A percentile compares a stretch with the other conserved stretches of the same genome.
phyloP scores from a whole-genome alignment of 2,113 vertebrate genomes.

The Urocynchramus pylzowi region DNA sequence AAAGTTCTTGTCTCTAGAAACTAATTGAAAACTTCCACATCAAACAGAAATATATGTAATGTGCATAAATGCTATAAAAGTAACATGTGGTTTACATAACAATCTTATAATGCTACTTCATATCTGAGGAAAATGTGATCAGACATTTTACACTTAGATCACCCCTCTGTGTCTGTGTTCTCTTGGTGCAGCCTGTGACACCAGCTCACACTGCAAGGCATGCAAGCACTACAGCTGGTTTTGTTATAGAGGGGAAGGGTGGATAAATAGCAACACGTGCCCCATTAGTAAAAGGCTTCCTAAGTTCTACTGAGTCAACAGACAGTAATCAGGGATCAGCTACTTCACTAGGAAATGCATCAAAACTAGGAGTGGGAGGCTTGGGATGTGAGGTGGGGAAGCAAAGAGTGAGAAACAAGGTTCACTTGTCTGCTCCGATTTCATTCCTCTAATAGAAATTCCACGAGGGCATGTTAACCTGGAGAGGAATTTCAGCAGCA shows the following conservation, averaged over 20 bases:
- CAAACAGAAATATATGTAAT: neutral
- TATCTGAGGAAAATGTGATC: neutral
- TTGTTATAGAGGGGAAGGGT: neutral
- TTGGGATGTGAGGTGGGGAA: neutral
- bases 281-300: neutral
- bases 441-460: neutral
- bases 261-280: neutral
- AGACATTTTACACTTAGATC: neutral
- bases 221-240: neutral
- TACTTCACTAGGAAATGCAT: neutral
- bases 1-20: neutral
- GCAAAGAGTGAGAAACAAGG: neutral
- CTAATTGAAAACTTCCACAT: conserved; percentile 2
- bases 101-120: neutral
- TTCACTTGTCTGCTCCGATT: neutral
- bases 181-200: neutral
- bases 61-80: neutral
- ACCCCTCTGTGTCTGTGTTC: neutral
- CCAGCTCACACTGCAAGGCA: neutral
- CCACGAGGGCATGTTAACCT: neutral
- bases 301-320: neutral
- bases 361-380: neutral
- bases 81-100: neutral
- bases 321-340: neutral
- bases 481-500: conserved; percentile 11